These are phyloP conservation scores for Capreolus pygargus DNA, from an alignment of 2,113 vertebrate genomes.

Conservation along the genomic window DNA sequence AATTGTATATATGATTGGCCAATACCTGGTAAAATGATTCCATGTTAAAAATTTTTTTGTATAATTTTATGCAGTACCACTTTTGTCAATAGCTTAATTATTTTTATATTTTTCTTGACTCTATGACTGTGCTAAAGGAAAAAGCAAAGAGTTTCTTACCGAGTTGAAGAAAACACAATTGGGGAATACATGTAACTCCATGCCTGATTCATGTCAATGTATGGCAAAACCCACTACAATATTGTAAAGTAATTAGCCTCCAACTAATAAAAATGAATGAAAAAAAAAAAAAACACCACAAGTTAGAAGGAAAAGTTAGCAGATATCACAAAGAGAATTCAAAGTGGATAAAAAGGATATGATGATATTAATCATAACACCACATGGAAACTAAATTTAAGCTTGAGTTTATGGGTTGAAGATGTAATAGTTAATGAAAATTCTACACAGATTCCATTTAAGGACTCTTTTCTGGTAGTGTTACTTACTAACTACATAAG, in stretches of 20 bases:
- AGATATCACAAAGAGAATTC: slow-evolving; percentile 23
- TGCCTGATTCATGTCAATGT: no score
- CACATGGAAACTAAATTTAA: background rate
- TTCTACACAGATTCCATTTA: slow-evolving; percentile 1
- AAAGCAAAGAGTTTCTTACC: background rate
- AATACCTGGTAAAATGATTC: background rate
- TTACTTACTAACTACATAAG: background rate
- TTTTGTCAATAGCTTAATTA: slow-evolving; percentile 28
- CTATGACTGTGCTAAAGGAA: background rate
- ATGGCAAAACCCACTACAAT: no score
- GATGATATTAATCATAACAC: slow-evolving; percentile 19
- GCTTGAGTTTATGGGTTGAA: background rate
- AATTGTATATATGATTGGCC: background rate
- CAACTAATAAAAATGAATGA: no score
- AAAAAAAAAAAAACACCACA: background rate
- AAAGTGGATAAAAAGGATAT: background rate
- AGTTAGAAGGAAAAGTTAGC: background rate
- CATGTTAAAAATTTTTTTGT: background rate
- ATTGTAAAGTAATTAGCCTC: no score
- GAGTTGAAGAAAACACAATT: background rate
- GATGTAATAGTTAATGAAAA: background rate
- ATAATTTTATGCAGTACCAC: background rate
- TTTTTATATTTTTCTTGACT: slow-evolving; percentile 10
- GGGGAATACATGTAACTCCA: no score
- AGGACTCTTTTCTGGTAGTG: background rate